These are phyloP conservation scores for Lonchura striata DNA, from an alignment of 2,113 vertebrate genomes.

Conservation along the genomic window DNA sequence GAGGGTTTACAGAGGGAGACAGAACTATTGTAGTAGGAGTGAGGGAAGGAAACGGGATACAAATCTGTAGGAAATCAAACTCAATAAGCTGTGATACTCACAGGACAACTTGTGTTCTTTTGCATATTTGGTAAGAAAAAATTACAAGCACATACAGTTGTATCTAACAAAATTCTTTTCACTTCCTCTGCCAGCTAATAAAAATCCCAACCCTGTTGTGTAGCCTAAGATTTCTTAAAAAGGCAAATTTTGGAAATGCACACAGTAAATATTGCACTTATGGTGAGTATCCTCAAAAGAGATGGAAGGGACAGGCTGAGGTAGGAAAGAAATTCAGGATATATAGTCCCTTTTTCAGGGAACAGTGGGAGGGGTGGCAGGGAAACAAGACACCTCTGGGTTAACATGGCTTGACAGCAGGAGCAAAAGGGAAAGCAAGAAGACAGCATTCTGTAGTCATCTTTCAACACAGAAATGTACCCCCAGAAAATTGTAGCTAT, in stretches of 20 bases:
- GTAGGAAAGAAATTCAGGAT: neutral
- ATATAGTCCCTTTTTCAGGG: neutral
- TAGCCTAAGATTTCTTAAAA: neutral
- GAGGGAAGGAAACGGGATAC: conserved; percentile 2
- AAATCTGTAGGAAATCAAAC: conserved; percentile 26
- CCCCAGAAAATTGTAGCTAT: neutral
- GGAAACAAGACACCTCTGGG: neutral
- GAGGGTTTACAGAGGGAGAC: conserved; percentile 35
- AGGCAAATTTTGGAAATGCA: neutral
- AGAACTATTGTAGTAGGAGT: conserved; percentile 25
- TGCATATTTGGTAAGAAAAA: neutral
- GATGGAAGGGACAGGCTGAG: neutral
- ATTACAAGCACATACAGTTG: neutral
- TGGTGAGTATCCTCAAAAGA: neutral
- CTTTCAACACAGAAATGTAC: neutral
- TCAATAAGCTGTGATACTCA: neutral
- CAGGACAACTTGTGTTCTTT: neutral
- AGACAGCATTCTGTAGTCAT: neutral
- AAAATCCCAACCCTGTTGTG: neutral
- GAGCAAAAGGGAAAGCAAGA: neutral
- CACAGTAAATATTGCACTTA: neutral
- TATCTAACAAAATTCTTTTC: neutral
- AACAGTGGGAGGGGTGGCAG: neutral
- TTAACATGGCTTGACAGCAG: neutral
- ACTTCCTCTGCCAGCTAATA: neutral